A percentile compares a stretch with the other conserved stretches of the same genome.
Conservation (phyloP, 1,140 invertebrate genomes). For the Nymphalis io region DNA sequence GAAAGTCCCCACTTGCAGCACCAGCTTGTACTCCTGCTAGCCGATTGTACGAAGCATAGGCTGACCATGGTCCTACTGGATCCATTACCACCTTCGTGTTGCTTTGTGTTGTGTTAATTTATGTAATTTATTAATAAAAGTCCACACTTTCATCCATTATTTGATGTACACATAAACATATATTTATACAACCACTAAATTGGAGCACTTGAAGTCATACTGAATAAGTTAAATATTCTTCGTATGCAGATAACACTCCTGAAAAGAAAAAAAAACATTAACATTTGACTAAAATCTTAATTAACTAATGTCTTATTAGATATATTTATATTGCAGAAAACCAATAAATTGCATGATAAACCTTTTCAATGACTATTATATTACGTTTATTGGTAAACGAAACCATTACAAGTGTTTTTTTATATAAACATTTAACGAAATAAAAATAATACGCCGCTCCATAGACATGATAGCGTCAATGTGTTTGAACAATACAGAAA, state of each 20-base stretch:
- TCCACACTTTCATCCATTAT: slow-evolving; percentile 80
- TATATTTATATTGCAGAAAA: not conserved
- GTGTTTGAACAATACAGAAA: slow-evolving; percentile 67
- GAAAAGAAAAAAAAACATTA: slow-evolving; percentile 61
- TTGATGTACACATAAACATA: slow-evolving; percentile 63
- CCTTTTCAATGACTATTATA: not conserved
- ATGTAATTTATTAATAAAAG: slow-evolving; percentile 73
- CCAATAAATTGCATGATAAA: not conserved
- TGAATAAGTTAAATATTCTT: slow-evolving; percentile 52
- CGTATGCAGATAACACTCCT: slow-evolving; percentile 59
- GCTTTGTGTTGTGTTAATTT: slow-evolving; percentile 66
- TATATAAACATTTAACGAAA: slow-evolving; percentile 42
- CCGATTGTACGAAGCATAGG: slow-evolving; percentile 87
- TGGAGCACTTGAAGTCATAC: slow-evolving; percentile 63
- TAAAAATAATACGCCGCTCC: slow-evolving; percentile 73
- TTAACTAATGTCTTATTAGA: slow-evolving; percentile 25
- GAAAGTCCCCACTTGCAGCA: slow-evolving; percentile 83
- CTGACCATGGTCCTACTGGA: slow-evolving; percentile 89
- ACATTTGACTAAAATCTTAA: slow-evolving; percentile 28
- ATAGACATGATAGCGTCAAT: slow-evolving; percentile 68
- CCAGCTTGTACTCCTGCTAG: slow-evolving; percentile 83
- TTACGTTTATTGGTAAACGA: not conserved
- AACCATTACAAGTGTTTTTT: not conserved
- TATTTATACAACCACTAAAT: slow-evolving; percentile 65
- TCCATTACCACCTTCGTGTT: slow-evolving; percentile 84